Evolutionary conservation across 2,797 vertebrate genomes (phyloP), one percentile per base, ranked within the genome.

Genomic region (Crotalus adamanteus): DNA sequence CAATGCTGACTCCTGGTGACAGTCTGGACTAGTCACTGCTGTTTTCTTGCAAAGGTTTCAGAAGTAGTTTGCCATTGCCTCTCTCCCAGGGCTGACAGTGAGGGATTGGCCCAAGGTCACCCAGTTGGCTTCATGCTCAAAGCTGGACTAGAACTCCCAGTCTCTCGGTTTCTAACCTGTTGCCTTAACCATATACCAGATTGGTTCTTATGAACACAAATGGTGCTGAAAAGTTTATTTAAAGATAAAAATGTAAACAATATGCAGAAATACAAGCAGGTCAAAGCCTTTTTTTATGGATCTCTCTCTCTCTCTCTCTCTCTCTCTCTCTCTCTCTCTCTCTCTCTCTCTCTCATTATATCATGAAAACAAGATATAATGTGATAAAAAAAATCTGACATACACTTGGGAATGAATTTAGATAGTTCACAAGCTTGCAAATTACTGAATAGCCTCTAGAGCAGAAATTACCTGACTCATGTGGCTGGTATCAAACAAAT

Each of bases 191-290:
- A 42, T 25, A 12, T 25, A 47, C 37, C 20, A 83, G 22, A 47
- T 4, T 83, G 42, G 20, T 47, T 83, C 18, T 83, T 83, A 47
- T 83, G 20, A 22, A 83, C 9, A 47, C 42, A 60, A 90, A 78
- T 69, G 83, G 51, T 73, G 90, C 0, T 86, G 12, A 61, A 94
- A 42, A 11, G 51, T 4, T 0, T 16, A 86, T 87, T 83, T 92
- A 92, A 14, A 42, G 73, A 87, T 87, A 20, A 95, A 63, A 94
- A 92, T 37, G 93, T 51, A 90, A 3, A 92, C 20, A 31, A 26
- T 28, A 83, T 90, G 94, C 0, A 90, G 3, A 47, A 18, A 47
- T 85, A 92, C 20, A 91, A 20, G 61, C 42, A 53, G 25, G 5
- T 28, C 73, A 88, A 18, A 31, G 9, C 6, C 11, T 55, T n/a